Evolutionary conservation across 2,888 invertebrate genomes (phyloP), one percentile per base, ranked within the genome.

Genomic region (Pollenia amentaria): DNA sequence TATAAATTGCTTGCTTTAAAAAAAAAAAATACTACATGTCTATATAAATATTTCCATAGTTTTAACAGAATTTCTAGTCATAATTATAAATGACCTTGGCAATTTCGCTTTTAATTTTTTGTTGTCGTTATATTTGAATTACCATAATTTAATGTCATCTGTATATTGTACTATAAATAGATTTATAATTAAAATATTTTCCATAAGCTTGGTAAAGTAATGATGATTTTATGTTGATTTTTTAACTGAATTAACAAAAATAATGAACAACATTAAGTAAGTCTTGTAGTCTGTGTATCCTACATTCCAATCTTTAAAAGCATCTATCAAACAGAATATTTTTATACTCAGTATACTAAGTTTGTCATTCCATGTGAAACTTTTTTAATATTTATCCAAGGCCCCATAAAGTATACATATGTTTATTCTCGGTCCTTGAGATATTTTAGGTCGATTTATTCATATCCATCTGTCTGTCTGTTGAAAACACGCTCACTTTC

Each of bases 41-140:
- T 29, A 29, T 29, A 16, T 40, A 55, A 4, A 44, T 64, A 67
- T 48, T 69, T 69, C 51, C 29, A 51, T 16, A 69, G 29, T 9
- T 38, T 69, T 69, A 16, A 65, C 16, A 65, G 21, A 51, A 60
- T 21, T 79, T 69, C 62, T 18, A 29, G 46, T 42, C 16, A 29
- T 79, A 38, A 81, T 77, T 67, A 81, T 60, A 80, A 70, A 42
- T 44, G 70, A 83, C 86, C 86, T 86, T 86, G 86, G 79, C 53
- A 75, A 75, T 60, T 53, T 44, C 65, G 21, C 67, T 53, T 53
- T 62, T 42, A 14, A 12, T n/a, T 14, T 72, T n/a, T 57, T 21
- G 38, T 44, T 48, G 46, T 60, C 44, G 60, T 70, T 18, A 38
- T 21, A 73, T 40, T 67, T 51, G 21, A 79, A 86, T 86, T 75